A percentile compares a stretch with the other conserved stretches of the same genome.
Evolutionary conservation across 2,797 vertebrate species (phyloP).

Genomic region (Syncerus caffer): DNA sequence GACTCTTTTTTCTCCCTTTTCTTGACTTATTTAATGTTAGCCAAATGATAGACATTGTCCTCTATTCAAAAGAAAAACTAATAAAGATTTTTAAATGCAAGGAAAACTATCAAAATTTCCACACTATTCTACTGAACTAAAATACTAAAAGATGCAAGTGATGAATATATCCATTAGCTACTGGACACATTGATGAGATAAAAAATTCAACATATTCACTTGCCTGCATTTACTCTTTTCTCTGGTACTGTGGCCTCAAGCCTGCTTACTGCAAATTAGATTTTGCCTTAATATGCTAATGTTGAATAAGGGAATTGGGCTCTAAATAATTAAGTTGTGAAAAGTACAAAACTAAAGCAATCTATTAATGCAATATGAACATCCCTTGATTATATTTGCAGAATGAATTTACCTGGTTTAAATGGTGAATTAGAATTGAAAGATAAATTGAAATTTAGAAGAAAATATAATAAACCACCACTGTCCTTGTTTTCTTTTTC

Average conservation of each 20-base stretch:
- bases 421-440: slow-evolving; percentile 72
- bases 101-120: background rate
- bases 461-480: slow-evolving; percentile 60
- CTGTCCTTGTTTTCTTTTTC: background rate
- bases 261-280: slow-evolving; percentile 76
- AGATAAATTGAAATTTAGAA: slow-evolving; percentile 72
- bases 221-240: slow-evolving; percentile 29
- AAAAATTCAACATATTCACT: slow-evolving; percentile 22
- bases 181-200: background rate
- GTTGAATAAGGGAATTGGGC: slow-evolving; percentile 66
- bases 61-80: background rate
- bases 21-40: background rate
- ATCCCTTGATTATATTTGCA: slow-evolving; percentile 76
- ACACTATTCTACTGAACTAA: background rate
- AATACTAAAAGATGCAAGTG: background rate
- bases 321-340: slow-evolving; percentile 76
- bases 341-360: slow-evolving; percentile 71
- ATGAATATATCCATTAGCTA: slow-evolving; percentile 9
- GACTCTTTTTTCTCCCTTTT: background rate
- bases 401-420: slow-evolving; percentile 71
- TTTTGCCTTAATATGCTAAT: slow-evolving; percentile 74
- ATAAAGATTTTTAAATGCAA: background rate
- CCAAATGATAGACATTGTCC: background rate
- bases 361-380: slow-evolving; percentile 75
- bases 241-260: slow-evolving; percentile 71